Percentiles rank a stretch among this genome's conserved stretches.
These are phyloP conservation scores for Acanthisitta chloris DNA, from an alignment of 2,113 vertebrate species.

Conservation along the genomic window DNA sequence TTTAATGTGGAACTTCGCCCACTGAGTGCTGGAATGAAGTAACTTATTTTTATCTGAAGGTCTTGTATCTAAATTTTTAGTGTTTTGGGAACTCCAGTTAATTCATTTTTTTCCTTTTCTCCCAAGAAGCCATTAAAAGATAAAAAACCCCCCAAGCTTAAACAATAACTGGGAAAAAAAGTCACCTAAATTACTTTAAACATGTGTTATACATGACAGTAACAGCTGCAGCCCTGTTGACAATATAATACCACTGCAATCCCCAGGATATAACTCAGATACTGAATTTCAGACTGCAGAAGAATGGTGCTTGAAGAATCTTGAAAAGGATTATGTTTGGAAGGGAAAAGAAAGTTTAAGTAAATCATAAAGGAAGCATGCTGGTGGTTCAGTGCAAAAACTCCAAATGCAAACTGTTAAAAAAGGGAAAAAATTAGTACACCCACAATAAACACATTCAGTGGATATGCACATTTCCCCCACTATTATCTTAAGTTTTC, in stretches of 20 bases:
- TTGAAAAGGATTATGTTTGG: slow-evolving; percentile 11
- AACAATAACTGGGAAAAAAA: not conserved
- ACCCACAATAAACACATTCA: not conserved
- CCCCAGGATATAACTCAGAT: slow-evolving; percentile 40
- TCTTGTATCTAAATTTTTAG: not conserved
- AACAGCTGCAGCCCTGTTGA: slow-evolving; percentile 52
- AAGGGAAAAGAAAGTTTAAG: slow-evolving; percentile 8
- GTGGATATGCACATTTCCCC: not conserved
- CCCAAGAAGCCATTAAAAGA: not conserved
- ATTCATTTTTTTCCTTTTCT: not conserved
- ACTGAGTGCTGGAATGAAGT: not conserved
- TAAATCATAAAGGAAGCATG: not conserved
- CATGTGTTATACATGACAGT: not conserved
- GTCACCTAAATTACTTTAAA: not conserved
- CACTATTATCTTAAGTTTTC: not conserved
- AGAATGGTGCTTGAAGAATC: not conserved
- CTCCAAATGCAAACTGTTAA: not conserved
- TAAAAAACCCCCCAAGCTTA: not conserved
- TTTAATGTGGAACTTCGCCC: not conserved
- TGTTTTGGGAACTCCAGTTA: not conserved
- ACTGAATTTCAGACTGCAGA: slow-evolving; percentile 9
- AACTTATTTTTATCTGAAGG: not conserved
- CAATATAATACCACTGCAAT: slow-evolving; percentile 47
- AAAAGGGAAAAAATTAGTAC: not conserved
- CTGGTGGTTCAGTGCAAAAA: slow-evolving; percentile 23